Evolutionary conservation across 2,888 invertebrate species (phyloP).

Genomic region (Dorcus hopei): DNA sequence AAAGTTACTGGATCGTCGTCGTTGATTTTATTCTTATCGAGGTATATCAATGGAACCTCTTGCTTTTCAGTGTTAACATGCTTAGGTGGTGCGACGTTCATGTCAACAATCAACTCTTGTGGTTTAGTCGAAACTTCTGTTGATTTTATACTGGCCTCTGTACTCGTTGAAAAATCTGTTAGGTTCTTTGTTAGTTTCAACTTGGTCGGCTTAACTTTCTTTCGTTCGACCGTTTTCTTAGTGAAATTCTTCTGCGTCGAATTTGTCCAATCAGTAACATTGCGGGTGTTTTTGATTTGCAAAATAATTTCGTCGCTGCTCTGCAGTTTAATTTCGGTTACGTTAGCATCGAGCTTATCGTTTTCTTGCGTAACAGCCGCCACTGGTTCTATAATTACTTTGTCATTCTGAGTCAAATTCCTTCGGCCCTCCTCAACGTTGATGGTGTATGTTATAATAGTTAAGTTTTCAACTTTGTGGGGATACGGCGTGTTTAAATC

Average conservation of each 20-base stretch:
- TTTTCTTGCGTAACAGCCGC: not conserved
- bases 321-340: conserved; percentile 12
- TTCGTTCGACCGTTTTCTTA: conserved; percentile 1
- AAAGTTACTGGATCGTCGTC: conserved; percentile 30
- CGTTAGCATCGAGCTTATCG: not conserved
- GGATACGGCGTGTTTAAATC: conserved; percentile 1
- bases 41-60: conserved; percentile 27
- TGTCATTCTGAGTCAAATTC: conserved; percentile 2
- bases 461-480: conserved; percentile 9
- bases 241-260: not conserved
- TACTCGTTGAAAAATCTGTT: not conserved
- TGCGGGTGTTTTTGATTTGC: conserved; percentile 9
- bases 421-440: conserved; percentile 5
- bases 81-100: conserved; percentile 26
- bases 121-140: not conserved
- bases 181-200: not conserved
- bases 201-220: conserved; percentile 4
- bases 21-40: conserved; percentile 21
- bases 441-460: conserved; percentile 8
- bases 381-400: not conserved
- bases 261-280: conserved; percentile 6
- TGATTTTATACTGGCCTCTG: not conserved
- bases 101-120: conserved; percentile 25
- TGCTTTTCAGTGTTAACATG: conserved; percentile 38
- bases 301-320: conserved; percentile 12